Conservation (phyloP, 2,888 invertebrate species). For the Lasioglossum malachurum region DNA sequence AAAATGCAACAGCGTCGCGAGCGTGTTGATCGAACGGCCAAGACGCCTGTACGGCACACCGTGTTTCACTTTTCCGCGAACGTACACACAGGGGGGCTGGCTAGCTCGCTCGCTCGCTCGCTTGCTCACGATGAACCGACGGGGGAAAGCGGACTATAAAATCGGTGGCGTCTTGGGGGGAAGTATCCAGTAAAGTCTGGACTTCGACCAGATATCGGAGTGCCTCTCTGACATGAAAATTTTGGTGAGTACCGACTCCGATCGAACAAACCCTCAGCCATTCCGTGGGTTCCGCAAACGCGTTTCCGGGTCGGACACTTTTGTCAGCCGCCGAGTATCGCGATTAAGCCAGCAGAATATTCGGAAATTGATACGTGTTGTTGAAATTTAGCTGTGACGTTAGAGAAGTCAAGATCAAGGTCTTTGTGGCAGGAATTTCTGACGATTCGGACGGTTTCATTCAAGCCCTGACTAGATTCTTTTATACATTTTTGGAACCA, state of each 20-base stretch:
- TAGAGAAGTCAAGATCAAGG: not conserved
- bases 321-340: not conserved
- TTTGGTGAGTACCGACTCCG: conserved; percentile 77
- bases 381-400: not conserved
- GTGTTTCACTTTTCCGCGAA: conserved; percentile 83
- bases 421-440: not conserved
- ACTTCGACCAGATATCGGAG: conserved; percentile 76
- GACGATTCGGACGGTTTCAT: not conserved
- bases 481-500: not conserved
- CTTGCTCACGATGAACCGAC: conserved; percentile 48
- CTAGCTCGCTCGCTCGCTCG: conserved; percentile 4
- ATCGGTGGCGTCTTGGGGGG: conserved; percentile 79
- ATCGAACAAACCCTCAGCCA: not conserved
- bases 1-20: conserved; percentile 69
- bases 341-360: not conserved
- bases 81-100: conserved; percentile 62
- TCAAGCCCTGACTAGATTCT: not conserved
- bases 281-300: not conserved
- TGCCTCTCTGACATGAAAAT: conserved; percentile 79
- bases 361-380: not conserved
- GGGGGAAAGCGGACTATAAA: conserved; percentile 85
- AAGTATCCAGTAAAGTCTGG: conserved; percentile 83
- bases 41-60: conserved; percentile 31
- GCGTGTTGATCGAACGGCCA: conserved; percentile 45
- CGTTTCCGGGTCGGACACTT: not conserved